Evolutionary conservation across 1,140 invertebrate genomes (phyloP), one percentile per base, ranked within the genome.

Genomic region (Meloidogyne chitwoodi): DNA sequence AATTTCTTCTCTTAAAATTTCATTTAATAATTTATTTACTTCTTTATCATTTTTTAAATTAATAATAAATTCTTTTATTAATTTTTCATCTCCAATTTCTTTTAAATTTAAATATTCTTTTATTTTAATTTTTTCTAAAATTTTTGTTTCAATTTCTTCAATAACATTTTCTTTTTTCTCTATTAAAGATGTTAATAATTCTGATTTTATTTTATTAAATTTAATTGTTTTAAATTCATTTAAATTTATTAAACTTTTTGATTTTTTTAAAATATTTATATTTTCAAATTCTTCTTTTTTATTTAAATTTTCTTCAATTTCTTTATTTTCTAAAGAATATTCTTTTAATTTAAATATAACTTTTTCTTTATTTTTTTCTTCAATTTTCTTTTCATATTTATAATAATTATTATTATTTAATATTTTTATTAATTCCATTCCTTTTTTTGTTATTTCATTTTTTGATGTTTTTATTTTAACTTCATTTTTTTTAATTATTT

Each of bases 71-170:
- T 38, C 34, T 38, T 38, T 38, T 8, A 6, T 38, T 38, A 38
- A 38, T 38, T 38, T n/a, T 67, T 67, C 24, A 34, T 67, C 65
- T 11, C 41, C 65, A 67, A 67, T n/a, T 67, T 67, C 65, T 67
- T 67, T 67, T 6, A 38, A 31, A 16, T 24, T 67, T 38, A 67
- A 38, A 19, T 24, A 38, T 38, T 67, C 65, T 26, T 67, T 38
- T 38, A 67, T 31, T 38, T 67, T 38, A 8, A 38, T 38, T 38
- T 38, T 67, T 67, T 31, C 41, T 38, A 31, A 26, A 11, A 34
- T 38, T 24, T 26, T 67, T 38, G 34, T 38, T 38, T 38, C 34
- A 8, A 38, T 38, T 38, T 38, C 34, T 38, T 38, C 34, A 38
- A 38, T 38, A 38, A 38, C 8, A 38, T 38, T 38, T 38, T 38